These are phyloP conservation scores for Melipona quadrifasciata DNA, from an alignment of 1,140 invertebrate genomes.

Conservation along the genomic window DNA sequence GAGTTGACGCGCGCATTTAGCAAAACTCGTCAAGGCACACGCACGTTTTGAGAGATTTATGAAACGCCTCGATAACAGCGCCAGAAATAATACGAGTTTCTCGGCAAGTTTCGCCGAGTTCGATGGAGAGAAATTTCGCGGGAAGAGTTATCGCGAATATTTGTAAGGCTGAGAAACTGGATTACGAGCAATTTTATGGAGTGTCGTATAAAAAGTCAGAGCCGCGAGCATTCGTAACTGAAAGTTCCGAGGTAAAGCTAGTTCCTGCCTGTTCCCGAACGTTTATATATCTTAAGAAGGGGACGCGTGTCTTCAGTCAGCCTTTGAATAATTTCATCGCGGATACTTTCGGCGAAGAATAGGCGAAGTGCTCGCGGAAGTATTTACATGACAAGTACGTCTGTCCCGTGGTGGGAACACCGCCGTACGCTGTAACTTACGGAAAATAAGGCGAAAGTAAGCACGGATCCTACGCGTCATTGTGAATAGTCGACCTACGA, in stretches of 20 bases:
- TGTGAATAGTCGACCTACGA: slow-evolving; percentile 33
- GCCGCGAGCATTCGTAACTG: neutral
- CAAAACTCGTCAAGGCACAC: neutral
- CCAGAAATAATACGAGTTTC: neutral
- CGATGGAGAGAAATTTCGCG: neutral
- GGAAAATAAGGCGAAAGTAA: slow-evolving; percentile 53
- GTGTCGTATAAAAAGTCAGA: neutral
- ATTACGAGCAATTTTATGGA: neutral
- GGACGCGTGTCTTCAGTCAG: slow-evolving; percentile 18
- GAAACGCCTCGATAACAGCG: too few relatives aligned
- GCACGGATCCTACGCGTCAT: slow-evolving; percentile 37
- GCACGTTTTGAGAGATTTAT: neutral
- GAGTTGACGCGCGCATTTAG: neutral
- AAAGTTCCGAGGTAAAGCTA: neutral
- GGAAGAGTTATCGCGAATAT: neutral
- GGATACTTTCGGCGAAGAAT: slow-evolving; percentile 56
- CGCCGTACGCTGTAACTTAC: slow-evolving; percentile 42
- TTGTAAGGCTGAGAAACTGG: neutral
- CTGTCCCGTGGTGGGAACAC: slow-evolving; percentile 55
- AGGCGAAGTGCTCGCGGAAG: slow-evolving; percentile 52
- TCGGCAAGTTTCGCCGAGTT: neutral
- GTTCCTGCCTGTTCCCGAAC: neutral
- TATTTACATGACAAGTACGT: slow-evolving; percentile 62
- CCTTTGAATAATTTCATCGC: slow-evolving; percentile 58
- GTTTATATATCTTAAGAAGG: slow-evolving; percentile 18